These are phyloP conservation scores for Montipora foliosa DNA, from an alignment of 64 coral and sea anemone species.

Conservation along the genomic window DNA sequence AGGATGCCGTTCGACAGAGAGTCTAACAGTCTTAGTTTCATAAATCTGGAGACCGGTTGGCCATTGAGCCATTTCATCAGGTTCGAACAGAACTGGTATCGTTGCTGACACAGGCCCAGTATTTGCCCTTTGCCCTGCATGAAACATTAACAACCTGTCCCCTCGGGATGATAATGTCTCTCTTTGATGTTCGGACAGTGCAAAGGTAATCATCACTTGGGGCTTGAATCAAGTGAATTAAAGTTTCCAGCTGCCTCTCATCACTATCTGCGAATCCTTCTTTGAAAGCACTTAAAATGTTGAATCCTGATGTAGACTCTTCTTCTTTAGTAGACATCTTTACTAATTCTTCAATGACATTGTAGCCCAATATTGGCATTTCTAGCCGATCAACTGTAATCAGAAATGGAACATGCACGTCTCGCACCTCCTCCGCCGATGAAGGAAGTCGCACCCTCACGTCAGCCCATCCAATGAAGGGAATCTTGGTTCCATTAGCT, in stretches of 20 bases:
- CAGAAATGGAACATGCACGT: slow-evolving; percentile 60
- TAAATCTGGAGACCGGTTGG: slow-evolving; percentile 67
- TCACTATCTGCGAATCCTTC: no score
- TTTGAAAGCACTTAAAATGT: no score
- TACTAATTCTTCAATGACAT: no score
- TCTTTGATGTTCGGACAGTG: no score
- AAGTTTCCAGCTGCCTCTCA: no score
- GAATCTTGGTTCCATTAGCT: slow-evolving; percentile 68
- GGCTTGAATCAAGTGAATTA: no score
- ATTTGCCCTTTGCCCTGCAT: slow-evolving; percentile 67
- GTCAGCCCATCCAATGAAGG: slow-evolving; percentile 69
- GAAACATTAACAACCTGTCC: slow-evolving; percentile 14
- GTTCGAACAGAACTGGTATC: slow-evolving; percentile 72
- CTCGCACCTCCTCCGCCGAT: neutral
- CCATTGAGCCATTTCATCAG: slow-evolving; percentile 59
- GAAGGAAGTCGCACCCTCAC: slow-evolving; percentile 50
- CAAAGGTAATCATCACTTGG: no score
- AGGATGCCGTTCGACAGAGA: no score
- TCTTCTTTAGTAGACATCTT: no score
- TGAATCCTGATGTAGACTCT: no score
- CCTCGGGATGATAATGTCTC: no score
- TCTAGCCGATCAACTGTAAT: slow-evolving; percentile 32
- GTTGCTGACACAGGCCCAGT: slow-evolving; percentile 52
- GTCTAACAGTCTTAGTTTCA: slow-evolving; percentile 4
- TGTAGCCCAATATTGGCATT: no score